A percentile compares a stretch with the other conserved stretches of the same genome.
These are phyloP conservation scores for Polietes domitor DNA, from an alignment of 2,888 invertebrate species.

Conservation along the genomic window DNA sequence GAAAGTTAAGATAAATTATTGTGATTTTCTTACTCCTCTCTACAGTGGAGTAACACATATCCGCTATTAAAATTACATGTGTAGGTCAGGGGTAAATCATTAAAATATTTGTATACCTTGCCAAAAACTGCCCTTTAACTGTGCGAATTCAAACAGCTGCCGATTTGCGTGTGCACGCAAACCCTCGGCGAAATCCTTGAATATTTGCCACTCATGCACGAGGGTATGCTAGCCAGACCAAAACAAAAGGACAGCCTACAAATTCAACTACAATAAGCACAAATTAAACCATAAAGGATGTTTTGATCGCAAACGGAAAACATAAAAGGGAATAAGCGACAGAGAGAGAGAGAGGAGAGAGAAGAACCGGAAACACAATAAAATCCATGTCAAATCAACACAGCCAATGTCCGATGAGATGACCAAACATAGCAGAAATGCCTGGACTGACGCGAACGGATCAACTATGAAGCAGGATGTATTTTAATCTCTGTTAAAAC, in stretches of 20 bases:
- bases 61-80: not conserved
- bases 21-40: no score
- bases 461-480: not conserved
- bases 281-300: not conserved
- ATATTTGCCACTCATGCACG: not conserved
- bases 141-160: slow-evolving; percentile 24
- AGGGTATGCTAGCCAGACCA: not conserved
- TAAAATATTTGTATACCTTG: not conserved
- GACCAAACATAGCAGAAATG: not conserved
- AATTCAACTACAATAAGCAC: not conserved
- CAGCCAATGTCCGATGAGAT: not conserved
- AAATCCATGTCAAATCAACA: not conserved
- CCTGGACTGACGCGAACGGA: not conserved
- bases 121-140: not conserved
- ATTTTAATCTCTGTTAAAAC: not conserved
- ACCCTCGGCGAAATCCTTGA: not conserved
- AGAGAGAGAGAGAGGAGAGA: not conserved
- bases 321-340: not conserved
- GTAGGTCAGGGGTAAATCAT: not conserved
- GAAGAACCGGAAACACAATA: not conserved
- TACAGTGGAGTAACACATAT: no score
- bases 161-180: slow-evolving; percentile 22
- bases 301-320: not conserved
- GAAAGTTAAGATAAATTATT: no score
- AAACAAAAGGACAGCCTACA: not conserved